These are phyloP conservation scores for Pangasius djambal DNA, from an alignment of 2,797 vertebrate genomes.

Conservation along the genomic window DNA sequence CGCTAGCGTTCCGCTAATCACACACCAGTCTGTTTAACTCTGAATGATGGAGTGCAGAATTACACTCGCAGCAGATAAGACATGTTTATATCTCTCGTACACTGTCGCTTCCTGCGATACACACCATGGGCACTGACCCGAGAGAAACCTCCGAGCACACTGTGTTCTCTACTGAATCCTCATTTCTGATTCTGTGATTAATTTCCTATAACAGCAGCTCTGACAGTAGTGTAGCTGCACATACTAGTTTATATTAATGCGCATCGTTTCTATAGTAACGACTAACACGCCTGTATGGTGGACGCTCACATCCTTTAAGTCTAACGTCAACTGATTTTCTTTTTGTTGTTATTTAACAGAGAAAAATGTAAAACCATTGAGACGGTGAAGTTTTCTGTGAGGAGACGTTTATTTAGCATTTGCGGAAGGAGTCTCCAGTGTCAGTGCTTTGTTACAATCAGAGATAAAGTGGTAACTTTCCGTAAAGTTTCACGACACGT, in stretches of 20 bases:
- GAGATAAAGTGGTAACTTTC: not conserved
- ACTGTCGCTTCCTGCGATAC: too few relatives aligned
- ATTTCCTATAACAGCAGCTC: not conserved
- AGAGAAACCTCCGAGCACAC: not conserved
- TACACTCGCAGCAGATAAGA: slow-evolving; percentile 1
- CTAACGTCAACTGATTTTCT: not conserved
- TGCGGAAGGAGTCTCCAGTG: not conserved
- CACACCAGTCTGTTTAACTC: slow-evolving; percentile 6
- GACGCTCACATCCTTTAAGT: not conserved
- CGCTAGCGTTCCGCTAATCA: slow-evolving; percentile 3
- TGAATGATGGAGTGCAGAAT: not conserved
- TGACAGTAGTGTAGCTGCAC: not conserved
- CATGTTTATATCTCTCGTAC: not conserved
- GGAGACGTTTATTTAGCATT: not conserved
- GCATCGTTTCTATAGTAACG: not conserved
- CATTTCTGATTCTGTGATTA: not conserved
- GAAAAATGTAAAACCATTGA: not conserved
- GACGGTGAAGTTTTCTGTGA: not conserved
- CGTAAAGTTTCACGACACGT: not conserved
- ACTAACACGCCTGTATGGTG: not conserved
- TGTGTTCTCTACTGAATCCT: not conserved
- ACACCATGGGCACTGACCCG: not conserved
- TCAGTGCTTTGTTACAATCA: not conserved
- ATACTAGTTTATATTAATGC: not conserved
- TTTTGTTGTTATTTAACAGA: not conserved